Evolutionary conservation across 2,888 invertebrate species (phyloP).

Genomic region (Caenorhabditis sp.): DNA sequence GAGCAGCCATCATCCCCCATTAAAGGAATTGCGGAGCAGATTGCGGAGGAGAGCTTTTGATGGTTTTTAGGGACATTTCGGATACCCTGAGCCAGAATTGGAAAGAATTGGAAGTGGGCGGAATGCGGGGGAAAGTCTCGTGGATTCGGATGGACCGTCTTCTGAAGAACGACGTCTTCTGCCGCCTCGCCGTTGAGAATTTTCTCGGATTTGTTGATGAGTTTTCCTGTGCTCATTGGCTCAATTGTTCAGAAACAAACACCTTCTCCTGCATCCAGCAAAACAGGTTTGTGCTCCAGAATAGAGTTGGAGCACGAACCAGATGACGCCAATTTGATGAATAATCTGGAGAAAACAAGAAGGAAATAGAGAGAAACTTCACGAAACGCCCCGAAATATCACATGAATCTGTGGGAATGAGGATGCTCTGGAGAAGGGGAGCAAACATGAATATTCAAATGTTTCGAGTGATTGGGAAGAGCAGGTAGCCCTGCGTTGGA

Average conservation of each 20-base stretch:
- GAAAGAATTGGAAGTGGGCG: neutral
- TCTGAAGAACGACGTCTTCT: too few species aligned
- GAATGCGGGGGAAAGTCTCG: too few species aligned
- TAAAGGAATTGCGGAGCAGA: conserved; percentile 45
- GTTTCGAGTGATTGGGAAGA: conserved; percentile 16
- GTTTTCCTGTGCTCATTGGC: conserved; percentile 24
- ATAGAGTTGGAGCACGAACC: conserved; percentile 7
- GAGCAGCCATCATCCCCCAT: conserved; percentile 37
- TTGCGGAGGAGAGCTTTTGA: conserved; percentile 31
- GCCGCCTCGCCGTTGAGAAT: too few species aligned
- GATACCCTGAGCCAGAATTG: neutral
- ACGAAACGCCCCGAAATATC: conserved; percentile 30
- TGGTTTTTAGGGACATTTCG: conserved; percentile 26
- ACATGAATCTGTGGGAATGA: conserved; percentile 25
- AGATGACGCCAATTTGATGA: conserved; percentile 43
- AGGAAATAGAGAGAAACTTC: neutral
- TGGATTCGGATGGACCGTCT: too few species aligned
- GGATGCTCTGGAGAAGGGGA: conserved; percentile 13
- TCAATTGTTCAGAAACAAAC: conserved; percentile 40
- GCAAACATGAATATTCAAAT: conserved; percentile 41
- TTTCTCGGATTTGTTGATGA: conserved; percentile 23
- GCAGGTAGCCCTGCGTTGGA: conserved; percentile 27
- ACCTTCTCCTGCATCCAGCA: too few species aligned
- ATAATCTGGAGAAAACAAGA: conserved; percentile 4
- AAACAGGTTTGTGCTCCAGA: neutral